phyloP scores from a whole-genome alignment of 2,113 vertebrate genomes.

The Muscicapa adusta region DNA sequence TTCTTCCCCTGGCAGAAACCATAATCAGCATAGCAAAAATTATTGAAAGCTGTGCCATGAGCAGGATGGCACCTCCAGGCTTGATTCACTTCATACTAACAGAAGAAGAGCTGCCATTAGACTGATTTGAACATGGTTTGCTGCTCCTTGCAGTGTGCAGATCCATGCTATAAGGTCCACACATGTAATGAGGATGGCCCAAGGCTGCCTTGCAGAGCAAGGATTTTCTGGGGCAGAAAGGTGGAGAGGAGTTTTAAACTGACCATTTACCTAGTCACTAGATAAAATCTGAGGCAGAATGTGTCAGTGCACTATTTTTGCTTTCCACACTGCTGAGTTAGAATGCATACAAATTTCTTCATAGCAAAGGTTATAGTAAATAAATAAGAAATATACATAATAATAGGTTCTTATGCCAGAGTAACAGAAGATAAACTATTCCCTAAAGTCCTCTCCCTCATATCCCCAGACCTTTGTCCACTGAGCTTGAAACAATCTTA shows the following conservation, averaged over 20 bases:
- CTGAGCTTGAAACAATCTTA: not conserved
- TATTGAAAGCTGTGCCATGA: not conserved
- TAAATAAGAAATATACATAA: not conserved
- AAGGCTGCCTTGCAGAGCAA: not conserved
- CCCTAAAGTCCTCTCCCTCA: not conserved
- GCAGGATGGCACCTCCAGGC: not conserved
- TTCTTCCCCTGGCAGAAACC: not conserved
- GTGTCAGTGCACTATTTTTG: not conserved
- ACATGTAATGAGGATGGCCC: not conserved
- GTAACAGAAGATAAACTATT: not conserved
- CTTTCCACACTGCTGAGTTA: not conserved
- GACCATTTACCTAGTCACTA: not conserved
- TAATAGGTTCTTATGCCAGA: not conserved
- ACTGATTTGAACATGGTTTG: not conserved
- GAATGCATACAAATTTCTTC: not conserved
- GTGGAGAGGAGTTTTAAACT: not conserved
- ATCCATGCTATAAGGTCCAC: not conserved
- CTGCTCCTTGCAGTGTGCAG: not conserved
- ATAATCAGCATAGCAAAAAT: not conserved
- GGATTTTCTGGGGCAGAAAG: not conserved
- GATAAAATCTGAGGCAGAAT: not conserved
- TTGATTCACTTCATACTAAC: not conserved
- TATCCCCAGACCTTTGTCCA: not conserved
- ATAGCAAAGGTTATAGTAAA: not conserved
- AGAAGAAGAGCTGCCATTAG: not conserved